A percentile compares a stretch with the other conserved stretches of the same genome.
These are phyloP conservation scores for Platysternon megacephalum DNA, from an alignment of 2,113 vertebrate genomes.

Conservation along the genomic window DNA sequence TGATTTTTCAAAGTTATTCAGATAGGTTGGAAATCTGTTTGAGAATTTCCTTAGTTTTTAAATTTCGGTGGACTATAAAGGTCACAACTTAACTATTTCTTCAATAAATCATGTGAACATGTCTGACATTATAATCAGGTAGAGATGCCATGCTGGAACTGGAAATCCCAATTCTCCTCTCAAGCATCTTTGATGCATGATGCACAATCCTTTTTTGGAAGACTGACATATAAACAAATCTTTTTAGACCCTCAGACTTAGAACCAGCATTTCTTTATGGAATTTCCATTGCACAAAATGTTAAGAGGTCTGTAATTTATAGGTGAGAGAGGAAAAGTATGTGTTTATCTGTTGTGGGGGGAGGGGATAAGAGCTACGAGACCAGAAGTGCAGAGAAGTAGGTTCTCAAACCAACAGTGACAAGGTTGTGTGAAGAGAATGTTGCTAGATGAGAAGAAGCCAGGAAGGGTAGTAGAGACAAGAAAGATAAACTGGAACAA, in stretches of 20 bases:
- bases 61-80: background rate
- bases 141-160: background rate
- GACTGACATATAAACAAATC: background rate
- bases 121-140: background rate
- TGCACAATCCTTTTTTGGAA: background rate
- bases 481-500: slow-evolving; percentile 43
- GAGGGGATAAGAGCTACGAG: background rate
- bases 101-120: background rate
- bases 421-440: background rate
- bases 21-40: rapidly evolving
- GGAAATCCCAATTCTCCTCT: background rate
- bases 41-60: background rate
- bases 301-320: background rate
- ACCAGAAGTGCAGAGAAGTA: slow-evolving; percentile 22
- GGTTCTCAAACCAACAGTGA: background rate
- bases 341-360: slow-evolving; percentile 18
- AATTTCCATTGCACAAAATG: background rate
- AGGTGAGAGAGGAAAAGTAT: background rate
- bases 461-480: slow-evolving; percentile 4
- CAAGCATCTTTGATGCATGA: background rate
- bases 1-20: background rate
- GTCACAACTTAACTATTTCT: background rate
- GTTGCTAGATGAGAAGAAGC: background rate
- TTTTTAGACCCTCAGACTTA: background rate
- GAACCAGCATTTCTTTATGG: background rate